Percentiles rank a stretch among this genome's conserved stretches.
Conservation (phyloP, 2,113 vertebrate genomes). For the Eudorcas thomsonii region DNA sequence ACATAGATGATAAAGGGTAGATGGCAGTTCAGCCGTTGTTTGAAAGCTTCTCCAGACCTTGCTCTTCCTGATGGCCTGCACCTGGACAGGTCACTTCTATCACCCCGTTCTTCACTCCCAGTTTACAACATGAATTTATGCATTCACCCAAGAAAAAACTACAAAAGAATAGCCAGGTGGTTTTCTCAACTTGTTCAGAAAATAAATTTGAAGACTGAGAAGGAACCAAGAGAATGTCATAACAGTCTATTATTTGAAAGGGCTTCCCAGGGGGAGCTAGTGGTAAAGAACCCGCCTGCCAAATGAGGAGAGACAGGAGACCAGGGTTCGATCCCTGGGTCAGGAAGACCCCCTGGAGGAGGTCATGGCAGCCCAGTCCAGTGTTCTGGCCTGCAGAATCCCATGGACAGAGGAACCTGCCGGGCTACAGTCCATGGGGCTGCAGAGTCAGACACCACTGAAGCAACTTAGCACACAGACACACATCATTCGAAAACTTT, state of each 20-base stretch:
- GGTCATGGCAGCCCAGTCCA: neutral
- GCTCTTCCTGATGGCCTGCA: neutral
- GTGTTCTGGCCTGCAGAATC: neutral
- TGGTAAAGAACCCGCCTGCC: neutral
- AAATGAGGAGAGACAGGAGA: neutral
- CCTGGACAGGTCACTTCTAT: neutral
- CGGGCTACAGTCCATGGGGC: fast-evolving
- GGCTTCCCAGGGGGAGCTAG: neutral
- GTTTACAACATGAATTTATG: neutral
- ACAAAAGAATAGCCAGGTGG: neutral
- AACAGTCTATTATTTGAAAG: neutral
- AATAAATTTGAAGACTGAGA: neutral
- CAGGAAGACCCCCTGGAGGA: neutral
- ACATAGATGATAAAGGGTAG: neutral
- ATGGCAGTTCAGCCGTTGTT: neutral
- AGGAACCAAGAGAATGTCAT: neutral
- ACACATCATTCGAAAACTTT: neutral
- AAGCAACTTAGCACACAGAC: neutral
- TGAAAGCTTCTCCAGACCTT: neutral
- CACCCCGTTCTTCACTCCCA: neutral
- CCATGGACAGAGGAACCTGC: neutral
- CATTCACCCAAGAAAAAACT: neutral
- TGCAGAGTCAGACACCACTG: neutral
- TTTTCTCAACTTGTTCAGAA: neutral
- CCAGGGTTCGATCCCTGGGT: neutral